Conservation (phyloP, 30 jellyfish, hydroid and myxozoan species). For the Aurelia aurita region DNA sequence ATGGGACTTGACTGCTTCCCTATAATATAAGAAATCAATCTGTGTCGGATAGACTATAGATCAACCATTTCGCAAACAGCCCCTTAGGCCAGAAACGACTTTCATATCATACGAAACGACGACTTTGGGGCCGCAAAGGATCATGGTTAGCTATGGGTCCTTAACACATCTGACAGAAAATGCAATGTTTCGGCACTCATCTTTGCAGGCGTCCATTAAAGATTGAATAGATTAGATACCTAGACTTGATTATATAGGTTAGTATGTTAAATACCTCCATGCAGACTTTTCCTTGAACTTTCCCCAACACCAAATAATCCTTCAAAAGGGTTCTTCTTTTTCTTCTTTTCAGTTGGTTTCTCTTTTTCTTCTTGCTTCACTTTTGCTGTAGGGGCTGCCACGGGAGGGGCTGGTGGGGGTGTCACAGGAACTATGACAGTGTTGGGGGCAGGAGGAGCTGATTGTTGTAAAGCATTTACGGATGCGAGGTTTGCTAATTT, state of each 20-base stretch:
- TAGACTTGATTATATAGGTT: neutral
- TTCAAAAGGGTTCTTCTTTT: constrained; percentile 45
- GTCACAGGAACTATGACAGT: constrained; percentile 45
- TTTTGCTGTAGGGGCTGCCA: constrained; percentile 38
- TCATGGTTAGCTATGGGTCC: too few relatives aligned
- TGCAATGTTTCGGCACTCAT: too few relatives aligned
- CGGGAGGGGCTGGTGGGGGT: constrained; percentile 60
- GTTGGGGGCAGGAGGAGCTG: constrained; percentile 38
- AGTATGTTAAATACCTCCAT: constrained; percentile 78
- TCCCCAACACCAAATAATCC: constrained; percentile 75
- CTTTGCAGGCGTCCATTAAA: too few relatives aligned
- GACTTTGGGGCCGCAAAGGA: too few relatives aligned
- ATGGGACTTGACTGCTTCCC: too few relatives aligned
- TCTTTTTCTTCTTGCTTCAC: constrained; percentile 19
- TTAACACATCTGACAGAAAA: too few relatives aligned
- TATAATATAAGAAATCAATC: too few relatives aligned
- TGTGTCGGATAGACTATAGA: too few relatives aligned
- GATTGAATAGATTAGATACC: too few relatives aligned
- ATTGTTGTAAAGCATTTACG: constrained; percentile 45
- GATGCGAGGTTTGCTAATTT: constrained; percentile 71
- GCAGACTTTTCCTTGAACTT: constrained; percentile 78
- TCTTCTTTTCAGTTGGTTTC: constrained; percentile 11
- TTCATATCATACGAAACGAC: too few relatives aligned
- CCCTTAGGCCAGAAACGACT: too few relatives aligned
- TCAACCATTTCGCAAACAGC: too few relatives aligned